Base-by-base conservation (phyloP, 1,140 invertebrate genomes). In the Conopomorpha cramerella region DNA sequence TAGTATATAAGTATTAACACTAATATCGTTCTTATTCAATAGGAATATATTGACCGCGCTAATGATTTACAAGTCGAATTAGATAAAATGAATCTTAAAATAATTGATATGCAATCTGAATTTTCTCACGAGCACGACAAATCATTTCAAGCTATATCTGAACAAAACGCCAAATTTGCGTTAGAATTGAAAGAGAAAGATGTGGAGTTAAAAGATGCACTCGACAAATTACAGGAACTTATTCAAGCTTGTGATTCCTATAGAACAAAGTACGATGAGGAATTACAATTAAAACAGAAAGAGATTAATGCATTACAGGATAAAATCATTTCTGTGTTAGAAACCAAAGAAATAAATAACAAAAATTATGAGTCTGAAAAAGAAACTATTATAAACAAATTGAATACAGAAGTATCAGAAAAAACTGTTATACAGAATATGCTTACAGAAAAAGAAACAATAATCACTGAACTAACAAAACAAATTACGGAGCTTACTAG, bases 61-160 rank as follows among this genome's bases (percentile, higher is more conserved):
- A 61, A 56, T 11, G 47, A 46, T 36, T 57, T 68, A 35, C 34
- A 58, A 49, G 31, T 32, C 16, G 50, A 72, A 33, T 37, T 65
- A 42, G 46, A 66, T 34, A 45, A 36, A 26, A 49, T 66, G 27
- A 41, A 61, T 53, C 42, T 39, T 30, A 61, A 62, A 32, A 30
- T 60, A 26, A 36, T 34, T 15, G 49, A 59, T 19, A 34, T 49
- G 2, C n/a, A n/a, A n/a, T n/a, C n/a, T n/a, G n/a, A n/a, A n/a
- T n/a, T n/a, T n/a, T n/a, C n/a, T n/a, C n/a, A n/a, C n/a, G n/a
- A n/a, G n/a, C n/a, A n/a, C n/a, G n/a, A n/a, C n/a, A n/a, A n/a
- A n/a, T n/a, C n/a, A n/a, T n/a, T n/a, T n/a, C n/a, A n/a, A 23
- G 19, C 4, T 6, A 23, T 23, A 23, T 6, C 19, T 6, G 19